Evolutionary conservation across 2,113 vertebrate genomes (phyloP), one percentile per base, ranked within the genome.

Genomic region (Plecturocebus donacophilus): DNA sequence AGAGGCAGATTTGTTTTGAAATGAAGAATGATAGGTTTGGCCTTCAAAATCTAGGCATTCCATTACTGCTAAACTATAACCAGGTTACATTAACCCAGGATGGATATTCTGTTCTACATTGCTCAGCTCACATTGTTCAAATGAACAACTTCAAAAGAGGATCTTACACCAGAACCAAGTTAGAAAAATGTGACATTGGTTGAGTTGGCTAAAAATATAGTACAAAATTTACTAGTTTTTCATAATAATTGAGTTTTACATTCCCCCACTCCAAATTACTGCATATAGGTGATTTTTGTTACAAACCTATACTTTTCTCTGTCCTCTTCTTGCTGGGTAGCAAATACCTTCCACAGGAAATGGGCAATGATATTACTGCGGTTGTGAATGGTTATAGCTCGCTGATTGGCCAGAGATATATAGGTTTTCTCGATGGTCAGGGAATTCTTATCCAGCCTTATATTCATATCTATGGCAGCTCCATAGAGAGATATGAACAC

Each of bases 291-390:
- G 13, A 89, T 42, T 94, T 92, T 70, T 64, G 45, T 94, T 64
- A 97, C 95, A 95, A 94, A 99, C 99, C 98, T 99, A 45, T 97
- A 13, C 54, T 98, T 99, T 83, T 98, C 97, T 75, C 81, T 75
- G 32, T 99, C 98, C 87, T 99, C 99, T 27, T 99, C 99, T 77
- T 98, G 98, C 84, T 98, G 97, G 23, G 97, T 98, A 87, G 98
- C 98, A 98, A 98, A 99, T 56, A 83, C 54, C 56, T 99, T 99
- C 99, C 99, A 99, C 94, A 98, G 98, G 98, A 99, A 99, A 87
- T 97, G 98, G 8, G 99, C 98, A 66, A 98, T 98, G 97, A 99
- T 97, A 16, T 98, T 90, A 38, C 99, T 99, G 38, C 25, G 97
- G 91, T 99, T 99, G 96, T 98, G 90, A 95, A 99, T 99, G 88